phyloP scores from a whole-genome alignment of 2,113 vertebrate species.

The Rhipidura dahli region DNA sequence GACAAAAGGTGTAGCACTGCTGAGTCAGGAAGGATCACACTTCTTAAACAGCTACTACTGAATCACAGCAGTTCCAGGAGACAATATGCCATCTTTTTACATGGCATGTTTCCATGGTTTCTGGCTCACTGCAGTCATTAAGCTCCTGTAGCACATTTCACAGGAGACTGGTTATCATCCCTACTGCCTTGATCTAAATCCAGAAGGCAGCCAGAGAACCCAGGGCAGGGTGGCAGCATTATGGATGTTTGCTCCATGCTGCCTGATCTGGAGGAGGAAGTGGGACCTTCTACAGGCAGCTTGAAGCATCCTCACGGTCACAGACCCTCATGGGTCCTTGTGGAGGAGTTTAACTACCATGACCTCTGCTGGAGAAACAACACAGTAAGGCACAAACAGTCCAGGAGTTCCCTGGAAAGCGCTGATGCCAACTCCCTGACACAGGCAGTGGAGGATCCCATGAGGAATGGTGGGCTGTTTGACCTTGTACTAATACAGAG shows the following conservation, averaged over 20 bases:
- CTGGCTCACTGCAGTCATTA: not conserved
- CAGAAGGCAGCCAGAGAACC: not conserved
- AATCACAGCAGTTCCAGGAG: not conserved
- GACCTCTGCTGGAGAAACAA: not conserved
- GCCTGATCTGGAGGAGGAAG: not conserved
- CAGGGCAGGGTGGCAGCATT: not conserved
- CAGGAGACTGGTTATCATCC: not conserved
- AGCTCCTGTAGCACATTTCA: not conserved
- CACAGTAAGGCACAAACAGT: not conserved
- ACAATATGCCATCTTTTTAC: not conserved
- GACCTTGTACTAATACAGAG: too few relatives aligned
- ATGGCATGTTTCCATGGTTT: not conserved
- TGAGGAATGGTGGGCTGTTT: not conserved
- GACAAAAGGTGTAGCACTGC: not conserved
- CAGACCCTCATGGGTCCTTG: not conserved
- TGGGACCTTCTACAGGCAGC: not conserved
- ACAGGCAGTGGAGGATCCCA: accelerated
- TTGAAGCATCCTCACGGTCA: not conserved
- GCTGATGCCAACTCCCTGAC: not conserved
- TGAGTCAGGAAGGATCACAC: not conserved
- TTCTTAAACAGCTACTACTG: not conserved
- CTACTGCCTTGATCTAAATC: not conserved
- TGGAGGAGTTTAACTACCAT: not conserved
- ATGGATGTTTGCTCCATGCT: not conserved
- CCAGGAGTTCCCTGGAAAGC: not conserved